phyloP scores from a whole-genome alignment of 2,888 invertebrate genomes.

The Lysandra coridon region DNA sequence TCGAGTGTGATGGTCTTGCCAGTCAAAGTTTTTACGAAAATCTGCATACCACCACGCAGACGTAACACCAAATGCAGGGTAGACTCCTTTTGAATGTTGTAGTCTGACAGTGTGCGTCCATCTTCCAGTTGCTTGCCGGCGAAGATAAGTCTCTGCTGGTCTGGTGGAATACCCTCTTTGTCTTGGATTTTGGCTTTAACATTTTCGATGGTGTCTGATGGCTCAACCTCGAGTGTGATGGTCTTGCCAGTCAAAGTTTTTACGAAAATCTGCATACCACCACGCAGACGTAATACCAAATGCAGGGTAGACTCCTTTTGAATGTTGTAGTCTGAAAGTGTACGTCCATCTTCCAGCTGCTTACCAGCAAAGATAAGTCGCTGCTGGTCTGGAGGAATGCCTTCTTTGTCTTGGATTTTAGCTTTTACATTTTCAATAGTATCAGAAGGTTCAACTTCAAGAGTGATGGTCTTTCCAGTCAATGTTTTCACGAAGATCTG shows the following conservation, averaged over 20 bases:
- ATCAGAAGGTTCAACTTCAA: too few relatives aligned
- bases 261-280: too few relatives aligned
- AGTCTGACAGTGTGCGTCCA: constrained; percentile 80
- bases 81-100: constrained; percentile 83
- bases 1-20: constrained; percentile 81
- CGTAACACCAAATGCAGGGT: constrained; percentile 80
- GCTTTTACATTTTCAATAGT: too few relatives aligned
- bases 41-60: constrained; percentile 49
- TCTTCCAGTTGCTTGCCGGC: constrained; percentile 83
- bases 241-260: constrained; percentile 76
- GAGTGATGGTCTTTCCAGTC: too few relatives aligned
- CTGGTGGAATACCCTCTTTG: constrained; percentile 82
- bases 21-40: constrained; percentile 54
- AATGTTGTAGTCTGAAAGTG: too few relatives aligned
- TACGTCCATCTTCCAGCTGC: too few relatives aligned
- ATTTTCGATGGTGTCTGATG: constrained; percentile 80
- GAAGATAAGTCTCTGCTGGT: constrained; percentile 69
- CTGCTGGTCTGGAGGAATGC: too few relatives aligned
- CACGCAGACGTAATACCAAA: too few relatives aligned
- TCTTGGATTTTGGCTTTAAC: constrained; percentile 81
- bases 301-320: too few relatives aligned
- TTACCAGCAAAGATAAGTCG: too few relatives aligned
- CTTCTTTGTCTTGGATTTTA: too few relatives aligned
- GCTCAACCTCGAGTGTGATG: constrained; percentile 69
- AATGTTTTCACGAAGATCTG: too few relatives aligned